Base-by-base conservation (phyloP, 2,113 vertebrate species). In the Oxyura jamaicensis region DNA sequence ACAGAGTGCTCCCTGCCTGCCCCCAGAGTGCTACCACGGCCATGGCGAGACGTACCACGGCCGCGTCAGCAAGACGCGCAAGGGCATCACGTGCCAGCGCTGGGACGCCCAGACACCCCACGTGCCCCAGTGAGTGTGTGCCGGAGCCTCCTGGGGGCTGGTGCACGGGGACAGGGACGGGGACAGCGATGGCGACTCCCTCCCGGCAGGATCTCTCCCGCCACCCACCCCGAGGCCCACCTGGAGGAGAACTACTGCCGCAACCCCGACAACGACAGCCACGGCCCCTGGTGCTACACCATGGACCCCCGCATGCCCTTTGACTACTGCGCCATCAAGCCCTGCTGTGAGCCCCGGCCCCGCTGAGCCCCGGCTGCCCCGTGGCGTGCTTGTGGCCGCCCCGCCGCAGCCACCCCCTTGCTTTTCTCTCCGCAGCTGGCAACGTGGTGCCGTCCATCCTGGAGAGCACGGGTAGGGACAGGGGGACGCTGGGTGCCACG, bases 201-300 rank as follows among this genome's bases (percentile, higher is more conserved):
- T 33, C 10, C 6, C 0, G 15, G 29, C 83, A 99, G 99, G 95
- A 99, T 99, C 91, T 99, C 99, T 0, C 98, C 98, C 1, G 25
- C 95, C 80, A 99, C 98, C 1, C 97, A 98, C 87, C 99, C 98
- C 0, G 92, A 98, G 10, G 98, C 98, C 5, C 98, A 97, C 35
- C 97, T 99, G 95, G 98, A 98, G 21, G 97, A 99, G 93, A 99
- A 99, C 95, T 99, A 99, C 96, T 99, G 99, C 90, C 98, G 99
- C 44, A 99, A 99, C 94, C 99, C 99, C 0, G 99, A 99, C 12
- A 96, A 98, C 0, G 99, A 99, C 71, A 99, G 98, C 89, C 99
- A 99, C 0, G 99, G 99, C 28, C 99, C 99, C 81, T 99, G 99
- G 99, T 99, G 99, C 97, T 99, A 99, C 96, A 99, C 99, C 71